These are phyloP conservation scores for Schizothorax lantsangensis DNA, from an alignment of 2,797 vertebrate genomes.

Conservation along the genomic window DNA sequence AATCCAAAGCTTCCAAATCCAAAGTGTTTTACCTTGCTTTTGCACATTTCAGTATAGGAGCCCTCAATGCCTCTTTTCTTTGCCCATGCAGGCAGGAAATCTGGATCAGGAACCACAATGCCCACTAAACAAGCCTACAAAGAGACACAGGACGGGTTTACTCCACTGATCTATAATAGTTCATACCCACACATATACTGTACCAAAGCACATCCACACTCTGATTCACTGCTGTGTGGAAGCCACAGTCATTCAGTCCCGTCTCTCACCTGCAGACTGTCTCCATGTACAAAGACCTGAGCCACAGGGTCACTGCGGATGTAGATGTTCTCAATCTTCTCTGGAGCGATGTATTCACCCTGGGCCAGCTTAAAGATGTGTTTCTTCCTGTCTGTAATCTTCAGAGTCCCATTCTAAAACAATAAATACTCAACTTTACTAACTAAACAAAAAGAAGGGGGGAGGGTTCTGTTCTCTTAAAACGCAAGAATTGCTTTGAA, in stretches of 20 bases:
- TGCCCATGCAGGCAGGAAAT: constrained; percentile 85
- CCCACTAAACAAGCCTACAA: constrained; percentile 90
- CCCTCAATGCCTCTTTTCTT: constrained; percentile 86
- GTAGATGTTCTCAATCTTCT: constrained; percentile 96
- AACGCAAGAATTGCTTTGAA: neutral
- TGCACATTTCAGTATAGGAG: constrained; percentile 87
- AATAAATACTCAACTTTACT: constrained; percentile 15
- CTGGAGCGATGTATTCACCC: constrained; percentile 97
- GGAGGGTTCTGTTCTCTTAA: neutral
- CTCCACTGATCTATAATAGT: neutral
- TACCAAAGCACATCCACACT: neutral
- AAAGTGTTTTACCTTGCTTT: constrained; percentile 78
- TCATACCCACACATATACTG: neutral
- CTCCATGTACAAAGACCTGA: constrained; percentile 94
- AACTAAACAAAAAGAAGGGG: neutral
- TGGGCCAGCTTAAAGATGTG: constrained; percentile 98
- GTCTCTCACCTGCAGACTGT: constrained; percentile 89
- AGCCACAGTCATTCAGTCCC: neutral
- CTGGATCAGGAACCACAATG: constrained; percentile 90
- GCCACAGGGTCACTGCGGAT: constrained; percentile 85
- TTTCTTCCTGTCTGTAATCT: constrained; percentile 96
- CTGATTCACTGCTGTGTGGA: neutral
- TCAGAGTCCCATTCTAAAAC: constrained; percentile 92
- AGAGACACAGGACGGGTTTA: constrained; percentile 9
- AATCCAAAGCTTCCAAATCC: neutral